Conservation (phyloP, 2,797 vertebrate genomes). For the Danio jaintianensis region DNA sequence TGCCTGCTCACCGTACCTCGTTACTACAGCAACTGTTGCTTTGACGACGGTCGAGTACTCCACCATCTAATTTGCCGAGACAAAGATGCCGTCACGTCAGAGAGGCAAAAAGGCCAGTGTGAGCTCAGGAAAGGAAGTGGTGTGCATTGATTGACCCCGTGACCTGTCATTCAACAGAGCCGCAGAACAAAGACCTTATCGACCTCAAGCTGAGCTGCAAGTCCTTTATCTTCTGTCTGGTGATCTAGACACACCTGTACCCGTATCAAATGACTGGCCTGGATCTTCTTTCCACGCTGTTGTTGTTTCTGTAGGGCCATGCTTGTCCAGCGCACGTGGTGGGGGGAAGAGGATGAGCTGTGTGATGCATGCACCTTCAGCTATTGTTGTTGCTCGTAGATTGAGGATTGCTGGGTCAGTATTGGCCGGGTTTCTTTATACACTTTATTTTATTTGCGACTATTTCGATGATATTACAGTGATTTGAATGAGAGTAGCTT, state of each 20-base stretch:
- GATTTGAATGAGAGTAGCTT: background rate
- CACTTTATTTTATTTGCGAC: background rate
- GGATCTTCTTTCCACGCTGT: constrained; percentile 26
- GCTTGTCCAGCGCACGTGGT: constrained; percentile 39
- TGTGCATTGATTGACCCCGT: background rate
- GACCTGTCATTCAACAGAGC: background rate
- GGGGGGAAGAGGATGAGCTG: constrained; percentile 20
- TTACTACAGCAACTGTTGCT: constrained; percentile 73
- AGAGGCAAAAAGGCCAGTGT: constrained; percentile 14
- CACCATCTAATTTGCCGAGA: constrained; percentile 61
- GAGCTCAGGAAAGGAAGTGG: background rate
- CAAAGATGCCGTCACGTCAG: constrained; percentile 6
- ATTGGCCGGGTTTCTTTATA: background rate
- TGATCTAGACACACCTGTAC: background rate
- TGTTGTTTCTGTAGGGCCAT: constrained; percentile 42
- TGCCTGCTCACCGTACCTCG: constrained; percentile 50
- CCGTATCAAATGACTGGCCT: constrained; percentile 23
- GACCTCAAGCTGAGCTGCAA: background rate
- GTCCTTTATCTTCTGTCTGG: constrained; percentile 5
- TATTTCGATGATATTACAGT: background rate
- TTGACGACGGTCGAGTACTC: constrained; percentile 69
- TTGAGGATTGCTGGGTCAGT: background rate
- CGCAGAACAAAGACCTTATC: background rate
- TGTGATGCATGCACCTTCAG: background rate
- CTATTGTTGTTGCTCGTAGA: background rate